phyloP scores from a whole-genome alignment of 2,113 vertebrate species.

The Platysternon megacephalum region DNA sequence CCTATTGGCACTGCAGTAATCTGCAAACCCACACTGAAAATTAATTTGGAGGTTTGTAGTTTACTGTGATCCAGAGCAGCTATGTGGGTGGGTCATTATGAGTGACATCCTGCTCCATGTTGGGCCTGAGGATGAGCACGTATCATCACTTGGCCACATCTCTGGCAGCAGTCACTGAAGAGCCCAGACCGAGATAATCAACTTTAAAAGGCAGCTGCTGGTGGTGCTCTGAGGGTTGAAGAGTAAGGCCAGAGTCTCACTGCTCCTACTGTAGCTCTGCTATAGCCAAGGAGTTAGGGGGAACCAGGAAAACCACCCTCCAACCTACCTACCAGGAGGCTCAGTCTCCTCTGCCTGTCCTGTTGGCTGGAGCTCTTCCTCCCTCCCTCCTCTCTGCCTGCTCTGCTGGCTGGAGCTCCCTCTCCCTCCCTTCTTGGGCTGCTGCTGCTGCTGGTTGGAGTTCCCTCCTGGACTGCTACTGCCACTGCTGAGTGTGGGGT shows the following conservation, averaged over 20 bases:
- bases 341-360: too few species aligned
- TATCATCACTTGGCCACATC: slow-evolving; percentile 19
- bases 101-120: neutral
- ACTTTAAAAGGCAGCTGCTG: neutral
- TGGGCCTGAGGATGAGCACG: neutral
- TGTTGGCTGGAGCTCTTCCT: too few species aligned
- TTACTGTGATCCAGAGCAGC: slow-evolving; percentile 11
- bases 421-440: too few species aligned
- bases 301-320: accelerated
- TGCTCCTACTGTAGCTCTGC: slow-evolving; percentile 38
- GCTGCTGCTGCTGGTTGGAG: too few species aligned
- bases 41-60: neutral
- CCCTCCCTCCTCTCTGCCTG: too few species aligned
- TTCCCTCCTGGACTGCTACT: too few species aligned
- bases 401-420: too few species aligned
- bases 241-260: neutral
- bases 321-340: slow-evolving; percentile 24
- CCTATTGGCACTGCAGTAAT: neutral
- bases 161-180: slow-evolving; percentile 51
- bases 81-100: neutral
- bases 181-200: slow-evolving; percentile 14
- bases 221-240: neutral
- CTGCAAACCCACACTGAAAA: neutral
- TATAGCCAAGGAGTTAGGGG: slow-evolving; percentile 32
- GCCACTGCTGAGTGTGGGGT: too few species aligned